These are phyloP conservation scores for Thymelicus sylvestris DNA, from an alignment of 2,888 invertebrate genomes.

Conservation along the genomic window DNA sequence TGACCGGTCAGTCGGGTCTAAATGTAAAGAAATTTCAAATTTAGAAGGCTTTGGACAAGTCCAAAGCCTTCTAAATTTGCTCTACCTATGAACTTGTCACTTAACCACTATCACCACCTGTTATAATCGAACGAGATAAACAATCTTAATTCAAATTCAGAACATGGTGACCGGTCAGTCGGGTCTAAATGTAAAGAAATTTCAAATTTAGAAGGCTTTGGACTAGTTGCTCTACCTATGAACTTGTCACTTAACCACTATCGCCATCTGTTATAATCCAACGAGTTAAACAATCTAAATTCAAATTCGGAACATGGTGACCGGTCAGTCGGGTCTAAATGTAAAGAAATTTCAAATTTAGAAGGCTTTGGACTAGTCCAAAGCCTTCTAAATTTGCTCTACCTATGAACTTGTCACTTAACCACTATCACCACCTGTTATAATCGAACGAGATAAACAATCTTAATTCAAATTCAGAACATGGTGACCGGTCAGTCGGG, in stretches of 20 bases:
- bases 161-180: slow-evolving; percentile 34
- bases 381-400: too few relatives aligned
- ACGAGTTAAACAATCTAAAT: slow-evolving; percentile 32
- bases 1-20: slow-evolving; percentile 27
- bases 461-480: slow-evolving; percentile 33
- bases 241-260: not conserved
- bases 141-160: slow-evolving; percentile 33
- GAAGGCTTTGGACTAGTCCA: too few relatives aligned
- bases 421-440: slow-evolving; percentile 1
- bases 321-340: slow-evolving; percentile 24
- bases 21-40: too few relatives aligned
- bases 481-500: slow-evolving; percentile 33
- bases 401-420: too few relatives aligned
- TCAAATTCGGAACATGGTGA: slow-evolving; percentile 31
- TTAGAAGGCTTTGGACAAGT: too few relatives aligned
- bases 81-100: too few relatives aligned
- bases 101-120: not conserved
- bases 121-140: slow-evolving; percentile 24
- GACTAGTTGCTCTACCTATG: too few relatives aligned
- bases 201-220: too few relatives aligned
- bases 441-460: slow-evolving; percentile 27
- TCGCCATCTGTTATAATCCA: slow-evolving; percentile 12
- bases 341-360: too few relatives aligned
- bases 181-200: too few relatives aligned
- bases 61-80: too few relatives aligned